phyloP scores from a whole-genome alignment of 2,113 vertebrate species.

The Martes martes region DNA sequence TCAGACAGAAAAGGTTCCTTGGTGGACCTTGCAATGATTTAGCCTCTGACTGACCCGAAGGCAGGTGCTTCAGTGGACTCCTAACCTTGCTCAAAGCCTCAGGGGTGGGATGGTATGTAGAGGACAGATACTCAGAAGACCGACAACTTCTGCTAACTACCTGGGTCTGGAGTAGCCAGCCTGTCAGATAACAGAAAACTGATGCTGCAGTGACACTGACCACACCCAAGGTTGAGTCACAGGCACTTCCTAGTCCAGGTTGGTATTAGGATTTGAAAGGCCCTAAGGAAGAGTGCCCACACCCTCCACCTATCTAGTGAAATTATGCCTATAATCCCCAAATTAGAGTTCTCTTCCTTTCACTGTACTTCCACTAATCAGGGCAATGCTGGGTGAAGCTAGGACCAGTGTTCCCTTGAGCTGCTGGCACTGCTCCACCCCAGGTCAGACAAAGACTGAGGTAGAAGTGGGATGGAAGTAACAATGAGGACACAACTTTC shows the following conservation, averaged over 20 bases:
- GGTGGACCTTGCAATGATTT: not conserved
- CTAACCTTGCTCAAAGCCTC: not conserved
- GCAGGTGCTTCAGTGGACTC: not conserved
- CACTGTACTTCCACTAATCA: not conserved
- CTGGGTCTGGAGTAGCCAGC: not conserved
- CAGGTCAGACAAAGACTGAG: not conserved
- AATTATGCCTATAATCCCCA: not conserved
- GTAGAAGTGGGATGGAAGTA: not conserved
- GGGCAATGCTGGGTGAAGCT: not conserved
- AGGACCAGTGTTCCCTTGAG: not conserved
- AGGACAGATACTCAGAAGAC: not conserved
- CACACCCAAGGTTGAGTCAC: not conserved
- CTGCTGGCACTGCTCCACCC: not conserved
- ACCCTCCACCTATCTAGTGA: not conserved
- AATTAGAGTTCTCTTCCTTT: not conserved
- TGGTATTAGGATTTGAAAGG: not conserved
- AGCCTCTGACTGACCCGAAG: not conserved
- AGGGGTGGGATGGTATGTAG: not conserved
- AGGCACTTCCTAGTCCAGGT: not conserved
- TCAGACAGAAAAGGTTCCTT: not conserved
- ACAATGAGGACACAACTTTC: not conserved
- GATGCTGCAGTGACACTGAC: not conserved
- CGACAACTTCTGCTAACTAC: not conserved
- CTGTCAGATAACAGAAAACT: not conserved
- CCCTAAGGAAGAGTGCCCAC: not conserved